Conservation (phyloP, 2,797 vertebrate species). For the Cossypha heuglini region DNA sequence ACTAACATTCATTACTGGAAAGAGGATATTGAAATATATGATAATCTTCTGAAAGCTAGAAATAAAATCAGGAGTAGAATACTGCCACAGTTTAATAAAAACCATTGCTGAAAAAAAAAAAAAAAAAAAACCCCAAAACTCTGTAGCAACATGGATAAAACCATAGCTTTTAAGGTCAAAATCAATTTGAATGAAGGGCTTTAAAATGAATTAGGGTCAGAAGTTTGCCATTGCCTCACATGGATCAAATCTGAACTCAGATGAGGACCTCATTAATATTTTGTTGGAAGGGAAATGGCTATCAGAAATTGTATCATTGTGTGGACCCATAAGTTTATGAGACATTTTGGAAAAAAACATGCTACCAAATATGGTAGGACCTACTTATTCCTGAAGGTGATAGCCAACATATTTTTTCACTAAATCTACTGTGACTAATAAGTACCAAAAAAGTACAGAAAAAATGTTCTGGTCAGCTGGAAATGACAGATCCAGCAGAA, state of each 20-base stretch:
- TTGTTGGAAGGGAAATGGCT: background rate
- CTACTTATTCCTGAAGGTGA: background rate
- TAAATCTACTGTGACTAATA: constrained; percentile 38
- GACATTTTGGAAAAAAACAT: background rate
- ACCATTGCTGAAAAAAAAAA: background rate
- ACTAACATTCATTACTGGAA: background rate
- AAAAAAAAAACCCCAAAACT: background rate
- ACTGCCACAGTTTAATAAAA: background rate
- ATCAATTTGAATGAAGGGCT: background rate
- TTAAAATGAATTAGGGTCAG: background rate
- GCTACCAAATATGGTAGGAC: constrained; percentile 2
- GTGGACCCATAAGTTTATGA: background rate
- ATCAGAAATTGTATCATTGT: background rate
- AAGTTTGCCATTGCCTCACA: background rate
- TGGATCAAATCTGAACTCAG: background rate
- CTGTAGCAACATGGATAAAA: background rate
- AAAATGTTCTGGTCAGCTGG: constrained; percentile 20
- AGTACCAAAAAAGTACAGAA: background rate
- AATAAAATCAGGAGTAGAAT: background rate
- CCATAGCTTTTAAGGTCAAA: background rate
- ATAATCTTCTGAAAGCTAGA: background rate
- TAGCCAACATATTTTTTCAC: constrained; percentile 36
- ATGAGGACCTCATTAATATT: background rate
- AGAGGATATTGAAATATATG: background rate
- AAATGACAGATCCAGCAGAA: constrained; percentile 25